Conservation (phyloP, 92 coral and sea anemone genomes). For the Muricea muricata region DNA sequence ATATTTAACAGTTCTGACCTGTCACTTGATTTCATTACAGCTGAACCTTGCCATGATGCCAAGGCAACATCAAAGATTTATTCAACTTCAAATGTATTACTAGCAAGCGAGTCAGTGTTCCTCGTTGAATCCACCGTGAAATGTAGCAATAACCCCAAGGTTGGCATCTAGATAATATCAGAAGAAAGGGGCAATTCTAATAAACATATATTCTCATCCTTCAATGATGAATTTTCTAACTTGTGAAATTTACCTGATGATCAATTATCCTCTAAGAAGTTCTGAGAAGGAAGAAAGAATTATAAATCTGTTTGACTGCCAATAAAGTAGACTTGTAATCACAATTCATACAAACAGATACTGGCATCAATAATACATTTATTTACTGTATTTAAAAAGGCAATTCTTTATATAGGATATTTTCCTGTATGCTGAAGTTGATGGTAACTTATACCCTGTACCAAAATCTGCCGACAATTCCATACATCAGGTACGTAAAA, state of each 20-base stretch:
- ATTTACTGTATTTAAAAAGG: no score
- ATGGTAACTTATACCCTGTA: constrained; percentile 95
- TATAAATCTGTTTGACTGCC: no score
- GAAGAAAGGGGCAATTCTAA: background rate
- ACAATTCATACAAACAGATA: no score
- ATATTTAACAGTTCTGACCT: no score
- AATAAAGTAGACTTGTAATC: background rate
- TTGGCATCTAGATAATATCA: constrained; percentile 19
- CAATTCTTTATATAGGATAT: constrained; percentile 68
- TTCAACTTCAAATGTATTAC: constrained; percentile 82
- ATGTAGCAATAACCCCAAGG: constrained; percentile 88
- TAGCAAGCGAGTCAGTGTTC: constrained; percentile 92
- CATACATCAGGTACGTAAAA: constrained; percentile 91
- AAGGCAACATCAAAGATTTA: constrained; percentile 78
- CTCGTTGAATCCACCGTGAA: constrained; percentile 83
- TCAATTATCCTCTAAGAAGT: constrained; percentile 92
- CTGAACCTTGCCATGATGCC: constrained; percentile 89
- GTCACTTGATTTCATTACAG: constrained; percentile 33
- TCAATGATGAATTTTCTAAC: constrained; percentile 29
- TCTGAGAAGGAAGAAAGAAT: constrained; percentile 74
- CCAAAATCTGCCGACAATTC: constrained; percentile 83
- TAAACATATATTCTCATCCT: background rate
- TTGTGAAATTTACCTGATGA: constrained; percentile 55
- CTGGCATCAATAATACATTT: no score
- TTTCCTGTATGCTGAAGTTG: constrained; percentile 90